These are phyloP conservation scores for Arrhamphus sclerolepis DNA, from an alignment of 2,797 vertebrate species.

Conservation along the genomic window DNA sequence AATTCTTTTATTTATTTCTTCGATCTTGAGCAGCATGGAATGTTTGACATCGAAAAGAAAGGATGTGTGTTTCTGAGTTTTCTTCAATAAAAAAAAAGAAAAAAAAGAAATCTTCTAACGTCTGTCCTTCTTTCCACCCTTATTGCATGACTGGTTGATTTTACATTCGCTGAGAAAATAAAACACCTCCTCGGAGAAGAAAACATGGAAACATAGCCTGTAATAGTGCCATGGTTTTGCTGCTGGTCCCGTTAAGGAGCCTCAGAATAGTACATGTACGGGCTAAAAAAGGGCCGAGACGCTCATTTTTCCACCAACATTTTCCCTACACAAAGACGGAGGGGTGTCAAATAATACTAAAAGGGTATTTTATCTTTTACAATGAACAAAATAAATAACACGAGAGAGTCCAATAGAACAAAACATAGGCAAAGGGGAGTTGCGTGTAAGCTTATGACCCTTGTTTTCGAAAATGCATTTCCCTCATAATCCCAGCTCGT, in stretches of 20 bases:
- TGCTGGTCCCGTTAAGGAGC: slow-evolving; percentile 33
- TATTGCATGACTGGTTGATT: slow-evolving; percentile 89
- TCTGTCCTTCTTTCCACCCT: slow-evolving; percentile 83
- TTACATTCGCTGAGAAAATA: slow-evolving; percentile 80
- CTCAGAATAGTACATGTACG: slow-evolving; percentile 37
- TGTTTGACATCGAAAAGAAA: slow-evolving; percentile 85
- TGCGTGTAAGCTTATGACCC: slow-evolving; percentile 82
- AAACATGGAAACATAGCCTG: slow-evolving; percentile 42
- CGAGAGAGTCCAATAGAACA: slow-evolving; percentile 87
- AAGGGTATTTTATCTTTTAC: slow-evolving; percentile 86
- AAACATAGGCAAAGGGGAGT: slow-evolving; percentile 84
- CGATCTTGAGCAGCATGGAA: slow-evolving; percentile 95
- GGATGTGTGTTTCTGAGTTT: slow-evolving; percentile 45
- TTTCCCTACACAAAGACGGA: slow-evolving; percentile 85
- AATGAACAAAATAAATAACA: slow-evolving; percentile 96
- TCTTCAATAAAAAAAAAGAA: slow-evolving; percentile 82
- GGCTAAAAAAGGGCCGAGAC: slow-evolving; percentile 50
- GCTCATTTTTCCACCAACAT: slow-evolving; percentile 79
- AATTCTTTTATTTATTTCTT: slow-evolving; percentile 86
- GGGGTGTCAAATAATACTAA: slow-evolving; percentile 93
- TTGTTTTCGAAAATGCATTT: slow-evolving; percentile 63
- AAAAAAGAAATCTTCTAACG: slow-evolving; percentile 66
- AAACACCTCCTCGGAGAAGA: slow-evolving; percentile 65
- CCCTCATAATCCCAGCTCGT: slow-evolving; percentile 84
- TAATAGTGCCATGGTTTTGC: slow-evolving; percentile 38